Percentiles rank a stretch among this genome's conserved stretches.
Conservation (phyloP, 2,113 vertebrate species). For the Tapirus terrestris region DNA sequence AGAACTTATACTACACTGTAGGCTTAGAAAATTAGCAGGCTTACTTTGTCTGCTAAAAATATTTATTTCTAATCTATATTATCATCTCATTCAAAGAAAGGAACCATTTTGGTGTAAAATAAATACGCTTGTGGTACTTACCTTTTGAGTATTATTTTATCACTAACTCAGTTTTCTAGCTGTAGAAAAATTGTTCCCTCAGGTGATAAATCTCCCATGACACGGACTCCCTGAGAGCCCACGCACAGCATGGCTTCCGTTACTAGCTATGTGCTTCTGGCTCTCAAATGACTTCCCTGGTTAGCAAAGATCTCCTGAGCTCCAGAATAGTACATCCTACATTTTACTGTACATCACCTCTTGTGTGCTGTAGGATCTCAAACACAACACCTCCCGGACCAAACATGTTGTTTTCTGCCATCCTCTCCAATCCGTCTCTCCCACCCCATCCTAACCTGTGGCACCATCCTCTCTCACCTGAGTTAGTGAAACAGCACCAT, state of each 20-base stretch:
- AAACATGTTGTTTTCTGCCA: neutral
- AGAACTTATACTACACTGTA: neutral
- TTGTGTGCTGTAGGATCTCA: neutral
- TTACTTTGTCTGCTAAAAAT: neutral
- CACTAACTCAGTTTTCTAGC: neutral
- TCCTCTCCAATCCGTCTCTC: neutral
- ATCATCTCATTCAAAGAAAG: neutral
- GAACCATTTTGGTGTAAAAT: neutral
- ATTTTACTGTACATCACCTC: fast-evolving
- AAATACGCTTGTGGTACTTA: neutral
- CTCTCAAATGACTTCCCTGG: no score
- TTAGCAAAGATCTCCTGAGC: neutral
- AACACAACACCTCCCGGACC: neutral
- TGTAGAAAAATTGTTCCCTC: neutral
- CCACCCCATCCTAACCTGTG: neutral
- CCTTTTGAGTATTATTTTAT: neutral
- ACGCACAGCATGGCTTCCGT: fast-evolving
- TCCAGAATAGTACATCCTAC: no score
- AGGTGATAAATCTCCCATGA: neutral
- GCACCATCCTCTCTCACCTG: neutral
- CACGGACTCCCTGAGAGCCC: neutral
- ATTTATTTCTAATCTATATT: neutral
- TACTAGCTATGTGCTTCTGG: fast-evolving
- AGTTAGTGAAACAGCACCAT: neutral
- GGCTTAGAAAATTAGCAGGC: neutral